Conservation (phyloP, 1,140 invertebrate species). For the Aphelenchoides besseyi region DNA sequence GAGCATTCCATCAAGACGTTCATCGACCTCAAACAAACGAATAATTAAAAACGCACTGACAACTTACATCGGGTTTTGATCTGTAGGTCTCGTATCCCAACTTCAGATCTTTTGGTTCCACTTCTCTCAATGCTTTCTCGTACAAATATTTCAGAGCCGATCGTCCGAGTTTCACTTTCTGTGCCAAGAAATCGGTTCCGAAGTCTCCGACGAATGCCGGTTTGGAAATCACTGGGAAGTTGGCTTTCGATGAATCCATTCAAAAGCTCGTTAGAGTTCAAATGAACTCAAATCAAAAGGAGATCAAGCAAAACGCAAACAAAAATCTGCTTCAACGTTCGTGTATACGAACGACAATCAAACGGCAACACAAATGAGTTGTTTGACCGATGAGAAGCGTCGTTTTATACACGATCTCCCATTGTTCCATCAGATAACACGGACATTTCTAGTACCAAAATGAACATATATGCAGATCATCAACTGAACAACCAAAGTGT, state of each 20-base stretch:
- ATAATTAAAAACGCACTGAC: background rate
- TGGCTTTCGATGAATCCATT: background rate
- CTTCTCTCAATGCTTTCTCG: conserved; percentile 10
- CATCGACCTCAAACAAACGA: conserved; percentile 1
- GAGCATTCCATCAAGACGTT: conserved; percentile 5
- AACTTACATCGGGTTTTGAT: background rate
- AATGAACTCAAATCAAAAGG: too few relatives aligned
- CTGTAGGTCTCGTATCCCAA: background rate
- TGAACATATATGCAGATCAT: too few relatives aligned
- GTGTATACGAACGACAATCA: too few relatives aligned
- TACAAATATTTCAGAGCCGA: conserved; percentile 8
- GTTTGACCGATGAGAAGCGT: too few relatives aligned
- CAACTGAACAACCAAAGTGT: too few relatives aligned
- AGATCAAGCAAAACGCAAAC: too few relatives aligned
- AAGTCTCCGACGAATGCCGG: conserved; percentile 12
- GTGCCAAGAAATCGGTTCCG: conserved; percentile 1
- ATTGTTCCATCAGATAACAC: too few relatives aligned
- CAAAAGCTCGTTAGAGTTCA: too few relatives aligned
- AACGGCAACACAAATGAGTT: too few relatives aligned
- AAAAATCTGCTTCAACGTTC: too few relatives aligned
- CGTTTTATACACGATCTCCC: too few relatives aligned
- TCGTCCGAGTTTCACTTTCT: background rate
- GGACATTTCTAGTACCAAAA: too few relatives aligned
- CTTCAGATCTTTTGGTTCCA: conserved; percentile 10
- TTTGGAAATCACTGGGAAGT: background rate